These are phyloP conservation scores for Ommatoiulus sabulosus DNA, from an alignment of 2,888 invertebrate species.

Conservation along the genomic window DNA sequence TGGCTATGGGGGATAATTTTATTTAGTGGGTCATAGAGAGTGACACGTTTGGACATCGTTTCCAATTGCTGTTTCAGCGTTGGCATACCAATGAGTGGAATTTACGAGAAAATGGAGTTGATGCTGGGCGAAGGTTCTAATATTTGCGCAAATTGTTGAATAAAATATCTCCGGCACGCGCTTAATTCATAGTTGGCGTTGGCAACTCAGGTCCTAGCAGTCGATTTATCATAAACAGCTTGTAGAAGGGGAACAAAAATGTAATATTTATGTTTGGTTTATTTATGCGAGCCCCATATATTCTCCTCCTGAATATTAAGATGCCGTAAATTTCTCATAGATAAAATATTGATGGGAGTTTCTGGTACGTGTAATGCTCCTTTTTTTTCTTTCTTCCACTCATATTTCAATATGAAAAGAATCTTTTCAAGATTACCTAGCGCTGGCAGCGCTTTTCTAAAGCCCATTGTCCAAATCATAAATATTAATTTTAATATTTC, in stretches of 20 bases:
- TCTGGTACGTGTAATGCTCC: not conserved
- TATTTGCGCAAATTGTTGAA: not conserved
- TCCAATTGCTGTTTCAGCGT: too few relatives aligned
- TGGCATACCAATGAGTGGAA: not conserved
- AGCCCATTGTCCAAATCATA: slow-evolving; percentile 21
- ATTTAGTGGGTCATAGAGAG: too few relatives aligned
- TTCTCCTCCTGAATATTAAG: not conserved
- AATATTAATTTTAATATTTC: slow-evolving; percentile 34
- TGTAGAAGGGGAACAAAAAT: not conserved
- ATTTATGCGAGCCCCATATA: not conserved
- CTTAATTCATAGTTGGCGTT: slow-evolving; percentile 17
- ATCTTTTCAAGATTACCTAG: not conserved
- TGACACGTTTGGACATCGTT: too few relatives aligned
- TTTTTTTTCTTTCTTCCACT: not conserved
- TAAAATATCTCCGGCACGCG: not conserved
- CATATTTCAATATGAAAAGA: slow-evolving; percentile 28
- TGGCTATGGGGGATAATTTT: too few relatives aligned
- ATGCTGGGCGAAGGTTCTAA: not conserved
- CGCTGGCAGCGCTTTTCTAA: not conserved
- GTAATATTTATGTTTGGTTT: not conserved
- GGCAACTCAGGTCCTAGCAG: not conserved
- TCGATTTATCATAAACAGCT: slow-evolving; percentile 12
- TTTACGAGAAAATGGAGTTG: not conserved
- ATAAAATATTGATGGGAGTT: slow-evolving; percentile 27
- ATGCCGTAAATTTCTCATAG: slow-evolving; percentile 16